Evolutionary conservation across 2,113 vertebrate genomes (phyloP).

Genomic region (Prunella himalayana): DNA sequence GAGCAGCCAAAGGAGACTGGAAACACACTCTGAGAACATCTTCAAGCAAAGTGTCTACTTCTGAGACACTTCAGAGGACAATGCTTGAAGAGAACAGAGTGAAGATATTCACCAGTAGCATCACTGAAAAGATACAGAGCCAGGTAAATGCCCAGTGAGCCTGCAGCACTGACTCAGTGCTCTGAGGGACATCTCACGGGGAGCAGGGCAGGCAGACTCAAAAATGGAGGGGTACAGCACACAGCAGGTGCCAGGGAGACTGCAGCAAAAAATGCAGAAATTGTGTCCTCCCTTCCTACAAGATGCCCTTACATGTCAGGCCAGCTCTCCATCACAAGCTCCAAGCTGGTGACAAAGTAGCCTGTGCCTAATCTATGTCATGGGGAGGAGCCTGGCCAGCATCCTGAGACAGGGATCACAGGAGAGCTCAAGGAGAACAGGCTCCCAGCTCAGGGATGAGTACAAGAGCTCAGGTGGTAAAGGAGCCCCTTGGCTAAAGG

Average conservation of each 20-base stretch:
- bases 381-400: neutral
- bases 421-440: neutral
- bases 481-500: neutral
- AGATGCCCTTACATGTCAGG: neutral
- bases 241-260: fast-evolving
- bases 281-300: neutral
- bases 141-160: neutral
- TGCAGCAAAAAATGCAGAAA: neutral
- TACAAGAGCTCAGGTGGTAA: neutral
- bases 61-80: neutral
- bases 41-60: neutral
- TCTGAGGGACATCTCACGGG: neutral
- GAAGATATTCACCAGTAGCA: neutral
- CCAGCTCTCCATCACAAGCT: neutral
- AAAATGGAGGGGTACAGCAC: neutral
- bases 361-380: neutral
- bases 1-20: neutral
- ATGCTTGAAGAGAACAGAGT: neutral
- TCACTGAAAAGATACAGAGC: neutral
- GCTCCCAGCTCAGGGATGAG: neutral
- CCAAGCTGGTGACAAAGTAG: neutral
- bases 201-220: neutral
- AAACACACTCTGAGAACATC: neutral
- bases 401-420: fast-evolving
- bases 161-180: neutral